Base-by-base conservation (phyloP, 2,888 invertebrate species). In the Ennomos fuscantarius region DNA sequence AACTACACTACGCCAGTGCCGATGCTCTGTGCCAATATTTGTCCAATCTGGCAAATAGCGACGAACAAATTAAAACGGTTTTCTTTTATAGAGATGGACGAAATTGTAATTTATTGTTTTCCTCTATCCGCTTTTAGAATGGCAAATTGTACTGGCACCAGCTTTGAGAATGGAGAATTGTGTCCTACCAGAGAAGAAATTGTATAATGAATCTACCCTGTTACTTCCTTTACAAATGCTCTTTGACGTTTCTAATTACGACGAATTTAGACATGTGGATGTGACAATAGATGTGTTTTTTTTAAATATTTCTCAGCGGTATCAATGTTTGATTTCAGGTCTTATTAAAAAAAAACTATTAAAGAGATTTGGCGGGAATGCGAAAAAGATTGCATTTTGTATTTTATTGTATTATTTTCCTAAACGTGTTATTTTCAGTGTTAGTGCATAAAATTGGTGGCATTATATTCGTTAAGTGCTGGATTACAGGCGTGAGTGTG, bases 51-150 rank as follows among this genome's bases (percentile, higher is more conserved):
- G 76, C 77, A 81, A 85, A 83, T 70, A 80, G 75, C 65, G 69
- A 58, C 66, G 70, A 73, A 73, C 68, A 78, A 84, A 84, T 84
- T 84, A 84, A 85, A 84, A 76, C 78, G 78, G 75, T 82, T 81
- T 75, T 74, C 76, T 74, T 76, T 63, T 63, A 64, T 59, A 59
- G 62, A 54, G 45, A 59, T 52, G 48, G 55, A 40, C 52, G 44
- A 52, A 52, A 43, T 65, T 61, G 58, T 59, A 59, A 59, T 59
- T 59, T 59, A 59, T 59, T 59, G 58, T 59, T 49, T 59, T 52
- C 49, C 52, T 39, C 47, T 42, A 52, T 53, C 52, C 45, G 45
- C 45, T 45, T 41, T 49, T 36, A 36, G 43, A 44, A 33, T 37
- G 41, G 8, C 8, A 11, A 13, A 40, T 39, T 24, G 37, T 40